These are phyloP conservation scores for Dipodomys stephensi DNA, from an alignment of 2,113 vertebrate genomes.

Conservation along the genomic window DNA sequence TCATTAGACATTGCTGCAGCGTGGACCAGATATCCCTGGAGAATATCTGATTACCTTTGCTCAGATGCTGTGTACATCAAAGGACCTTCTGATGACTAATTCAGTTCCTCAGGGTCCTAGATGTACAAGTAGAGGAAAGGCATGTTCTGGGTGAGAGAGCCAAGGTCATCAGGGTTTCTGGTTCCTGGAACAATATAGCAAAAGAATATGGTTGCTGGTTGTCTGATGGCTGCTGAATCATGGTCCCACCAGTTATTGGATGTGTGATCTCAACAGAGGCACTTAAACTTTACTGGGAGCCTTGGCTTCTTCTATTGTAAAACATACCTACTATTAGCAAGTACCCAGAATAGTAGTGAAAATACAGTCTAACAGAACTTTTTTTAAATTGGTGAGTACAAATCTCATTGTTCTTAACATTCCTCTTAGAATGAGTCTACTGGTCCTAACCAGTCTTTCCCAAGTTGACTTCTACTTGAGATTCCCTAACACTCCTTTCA, in stretches of 20 bases:
- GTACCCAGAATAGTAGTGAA: neutral
- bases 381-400: neutral
- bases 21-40: constrained; percentile 41
- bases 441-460: neutral
- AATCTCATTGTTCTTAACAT: neutral
- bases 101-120: constrained; percentile 33
- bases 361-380: neutral
- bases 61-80: constrained; percentile 66
- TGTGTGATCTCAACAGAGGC: neutral
- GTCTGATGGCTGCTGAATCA: neutral
- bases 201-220: neutral
- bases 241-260: neutral
- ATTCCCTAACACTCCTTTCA: neutral
- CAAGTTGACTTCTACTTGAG: neutral
- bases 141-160: neutral
- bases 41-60: constrained; percentile 75
- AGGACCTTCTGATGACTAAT: constrained; percentile 64
- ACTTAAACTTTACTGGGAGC: neutral
- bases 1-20: constrained; percentile 8
- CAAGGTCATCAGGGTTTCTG: constrained; percentile 29
- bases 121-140: neutral
- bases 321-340: neutral
- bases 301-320: neutral
- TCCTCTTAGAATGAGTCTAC: neutral
- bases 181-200: constrained; percentile 24